A percentile compares a stretch with the other conserved stretches of the same genome.
Evolutionary conservation across 1,140 invertebrate species (phyloP).

Genomic region (Euura lappo): DNA sequence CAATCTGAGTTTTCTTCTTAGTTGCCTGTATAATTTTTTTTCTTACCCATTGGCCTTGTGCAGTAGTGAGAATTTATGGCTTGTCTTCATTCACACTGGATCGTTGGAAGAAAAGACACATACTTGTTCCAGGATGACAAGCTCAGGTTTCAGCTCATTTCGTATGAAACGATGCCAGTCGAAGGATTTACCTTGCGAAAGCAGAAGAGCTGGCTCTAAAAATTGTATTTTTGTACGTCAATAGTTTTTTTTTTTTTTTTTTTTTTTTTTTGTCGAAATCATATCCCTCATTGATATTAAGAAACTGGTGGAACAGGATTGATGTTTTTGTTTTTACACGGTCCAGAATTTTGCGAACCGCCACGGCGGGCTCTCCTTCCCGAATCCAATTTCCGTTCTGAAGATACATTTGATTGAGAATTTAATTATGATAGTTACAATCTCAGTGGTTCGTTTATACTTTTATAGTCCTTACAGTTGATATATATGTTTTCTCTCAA

Average conservation of each 20-base stretch:
- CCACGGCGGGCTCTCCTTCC: neutral
- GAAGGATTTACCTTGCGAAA: too few relatives aligned
- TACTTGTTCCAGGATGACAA: neutral
- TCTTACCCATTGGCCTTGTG: neutral
- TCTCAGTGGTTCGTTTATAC: neutral
- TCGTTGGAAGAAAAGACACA: neutral
- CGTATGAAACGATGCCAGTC: too few relatives aligned
- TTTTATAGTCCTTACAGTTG: too few relatives aligned
- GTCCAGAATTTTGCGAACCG: neutral
- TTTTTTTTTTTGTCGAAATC: too few relatives aligned
- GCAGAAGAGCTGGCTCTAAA: too few relatives aligned
- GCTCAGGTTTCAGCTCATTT: too few relatives aligned
- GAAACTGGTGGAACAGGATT: too few relatives aligned
- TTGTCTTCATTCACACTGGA: neutral
- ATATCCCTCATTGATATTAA: too few relatives aligned
- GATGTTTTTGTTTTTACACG: neutral
- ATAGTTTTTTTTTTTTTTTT: too few relatives aligned
- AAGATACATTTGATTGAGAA: conserved; percentile 9
- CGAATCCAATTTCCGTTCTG: conserved; percentile 15
- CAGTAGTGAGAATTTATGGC: neutral
- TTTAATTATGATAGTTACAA: neutral
- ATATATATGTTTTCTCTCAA: conserved; percentile 25
- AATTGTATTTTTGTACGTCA: too few relatives aligned
- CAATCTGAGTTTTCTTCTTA: neutral
- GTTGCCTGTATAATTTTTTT: conserved; percentile 1